Evolutionary conservation across 2,888 invertebrate genomes (phyloP).

Genomic region (Notodonta ziczac): DNA sequence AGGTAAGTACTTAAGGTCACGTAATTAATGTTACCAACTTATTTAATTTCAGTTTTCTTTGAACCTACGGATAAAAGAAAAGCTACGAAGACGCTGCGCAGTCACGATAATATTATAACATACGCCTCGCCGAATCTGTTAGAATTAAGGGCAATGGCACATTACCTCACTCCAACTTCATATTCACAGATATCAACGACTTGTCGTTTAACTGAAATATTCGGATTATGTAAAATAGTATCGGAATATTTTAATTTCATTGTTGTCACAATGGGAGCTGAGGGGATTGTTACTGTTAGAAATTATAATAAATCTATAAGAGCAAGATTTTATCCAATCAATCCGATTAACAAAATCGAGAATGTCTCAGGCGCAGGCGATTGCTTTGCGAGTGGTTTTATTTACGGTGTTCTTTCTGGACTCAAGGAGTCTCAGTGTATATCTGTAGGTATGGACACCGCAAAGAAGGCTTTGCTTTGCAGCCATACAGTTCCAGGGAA

Average conservation of each 20-base stretch:
- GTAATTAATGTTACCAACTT: no score
- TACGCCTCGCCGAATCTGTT: constrained; percentile 92
- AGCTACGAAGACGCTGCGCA: constrained; percentile 88
- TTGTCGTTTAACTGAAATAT: constrained; percentile 53
- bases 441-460: constrained; percentile 86
- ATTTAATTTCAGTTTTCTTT: constrained; percentile 90
- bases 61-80: constrained; percentile 94
- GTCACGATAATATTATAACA: constrained; percentile 69
- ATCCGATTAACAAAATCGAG: constrained; percentile 73
- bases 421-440: constrained; percentile 84
- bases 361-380: constrained; percentile 95
- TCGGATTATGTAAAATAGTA: constrained; percentile 62
- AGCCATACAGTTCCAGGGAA: constrained; percentile 84
- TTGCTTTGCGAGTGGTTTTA: constrained; percentile 89
- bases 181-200: constrained; percentile 35
- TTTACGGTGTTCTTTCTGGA: constrained; percentile 85
- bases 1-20: neutral
- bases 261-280: constrained; percentile 86
- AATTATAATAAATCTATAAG: constrained; percentile 25
- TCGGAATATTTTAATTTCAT: constrained; percentile 81
- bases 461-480: constrained; percentile 84
- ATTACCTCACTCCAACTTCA: constrained; percentile 61
- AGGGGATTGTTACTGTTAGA: constrained; percentile 83
- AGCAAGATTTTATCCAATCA: constrained; percentile 66
- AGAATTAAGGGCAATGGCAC: constrained; percentile 89